These are phyloP conservation scores for Agonopterix arenella DNA, from an alignment of 2,888 invertebrate species.

Conservation along the genomic window DNA sequence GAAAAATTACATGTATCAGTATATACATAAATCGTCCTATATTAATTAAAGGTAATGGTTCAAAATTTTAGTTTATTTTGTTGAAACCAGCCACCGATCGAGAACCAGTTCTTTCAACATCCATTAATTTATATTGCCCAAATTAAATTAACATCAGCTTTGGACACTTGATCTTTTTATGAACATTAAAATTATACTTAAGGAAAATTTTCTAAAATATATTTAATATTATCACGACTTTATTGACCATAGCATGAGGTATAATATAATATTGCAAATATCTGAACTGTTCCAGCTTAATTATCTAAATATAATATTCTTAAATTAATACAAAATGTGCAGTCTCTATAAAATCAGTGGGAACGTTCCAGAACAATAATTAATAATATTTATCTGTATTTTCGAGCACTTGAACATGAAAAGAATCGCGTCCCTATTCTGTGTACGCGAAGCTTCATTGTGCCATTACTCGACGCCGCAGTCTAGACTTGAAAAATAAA, in stretches of 20 bases:
- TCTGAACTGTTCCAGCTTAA: too few relatives aligned
- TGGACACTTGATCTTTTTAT: slow-evolving; percentile 38
- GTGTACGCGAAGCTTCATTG: slow-evolving; percentile 43
- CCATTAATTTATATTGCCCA: slow-evolving; percentile 61
- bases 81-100: slow-evolving; percentile 38
- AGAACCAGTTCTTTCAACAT: slow-evolving; percentile 50
- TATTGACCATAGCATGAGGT: too few relatives aligned
- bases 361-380: too few relatives aligned
- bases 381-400: neutral
- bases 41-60: slow-evolving; percentile 65
- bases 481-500: slow-evolving; percentile 58
- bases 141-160: slow-evolving; percentile 59
- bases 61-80: slow-evolving; percentile 46
- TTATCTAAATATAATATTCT: too few relatives aligned
- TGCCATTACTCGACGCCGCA: slow-evolving; percentile 36
- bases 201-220: neutral
- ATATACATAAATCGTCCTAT: slow-evolving; percentile 57
- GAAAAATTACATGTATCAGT: slow-evolving; percentile 53
- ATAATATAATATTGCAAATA: too few relatives aligned
- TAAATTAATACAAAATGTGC: too few relatives aligned
- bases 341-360: too few relatives aligned
- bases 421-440: slow-evolving; percentile 45
- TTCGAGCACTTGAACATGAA: slow-evolving; percentile 22
- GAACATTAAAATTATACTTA: slow-evolving; percentile 29
- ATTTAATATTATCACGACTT: too few relatives aligned